Conservation (phyloP, 2,797 vertebrate species). For the Cynodonichthys magdalenae region DNA sequence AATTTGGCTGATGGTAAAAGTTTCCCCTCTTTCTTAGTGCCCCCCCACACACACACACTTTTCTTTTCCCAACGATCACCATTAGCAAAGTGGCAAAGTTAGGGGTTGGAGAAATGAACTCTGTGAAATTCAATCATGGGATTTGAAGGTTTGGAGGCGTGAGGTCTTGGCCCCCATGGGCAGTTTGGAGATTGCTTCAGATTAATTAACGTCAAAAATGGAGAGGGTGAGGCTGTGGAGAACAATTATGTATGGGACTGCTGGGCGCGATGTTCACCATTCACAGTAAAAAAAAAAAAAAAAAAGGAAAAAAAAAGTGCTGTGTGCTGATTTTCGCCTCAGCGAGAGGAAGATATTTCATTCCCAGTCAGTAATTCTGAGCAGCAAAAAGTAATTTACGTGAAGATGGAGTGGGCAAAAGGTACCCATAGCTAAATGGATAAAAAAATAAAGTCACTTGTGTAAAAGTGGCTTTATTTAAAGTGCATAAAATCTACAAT, state of each 20-base stretch:
- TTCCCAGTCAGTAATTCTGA: conserved; percentile 59
- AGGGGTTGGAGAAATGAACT: conserved; percentile 62
- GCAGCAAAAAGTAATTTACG: conserved; percentile 67
- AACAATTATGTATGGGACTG: conserved; percentile 68
- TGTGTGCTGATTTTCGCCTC: conserved; percentile 44
- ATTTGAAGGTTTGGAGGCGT: conserved; percentile 62
- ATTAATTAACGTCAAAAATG: conserved; percentile 74
- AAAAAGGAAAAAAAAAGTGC: conserved; percentile 9
- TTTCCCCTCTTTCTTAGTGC: conserved; percentile 47
- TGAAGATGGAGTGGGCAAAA: conserved; percentile 55
- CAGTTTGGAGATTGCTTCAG: conserved; percentile 68
- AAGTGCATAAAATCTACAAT: conserved; percentile 53
- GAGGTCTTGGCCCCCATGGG: conserved; percentile 63
- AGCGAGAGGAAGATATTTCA: conserved; percentile 54
- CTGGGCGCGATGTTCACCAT: conserved; percentile 38
- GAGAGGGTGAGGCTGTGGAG: conserved; percentile 49
- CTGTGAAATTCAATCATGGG: conserved; percentile 72
- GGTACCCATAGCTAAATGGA: conserved; percentile 62
- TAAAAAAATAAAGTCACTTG: conserved; percentile 73
- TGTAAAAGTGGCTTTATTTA: conserved; percentile 47
- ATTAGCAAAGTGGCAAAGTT: conserved; percentile 66
- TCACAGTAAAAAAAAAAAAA: conserved; percentile 26
- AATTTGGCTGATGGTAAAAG: conserved; percentile 66
- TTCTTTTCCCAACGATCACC: conserved; percentile 29
- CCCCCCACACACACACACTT: neutral